Percentiles rank a stretch among this genome's conserved stretches.
Evolutionary conservation across 1,140 invertebrate genomes (phyloP).

Genomic region (Muscidifurax raptorellus): DNA sequence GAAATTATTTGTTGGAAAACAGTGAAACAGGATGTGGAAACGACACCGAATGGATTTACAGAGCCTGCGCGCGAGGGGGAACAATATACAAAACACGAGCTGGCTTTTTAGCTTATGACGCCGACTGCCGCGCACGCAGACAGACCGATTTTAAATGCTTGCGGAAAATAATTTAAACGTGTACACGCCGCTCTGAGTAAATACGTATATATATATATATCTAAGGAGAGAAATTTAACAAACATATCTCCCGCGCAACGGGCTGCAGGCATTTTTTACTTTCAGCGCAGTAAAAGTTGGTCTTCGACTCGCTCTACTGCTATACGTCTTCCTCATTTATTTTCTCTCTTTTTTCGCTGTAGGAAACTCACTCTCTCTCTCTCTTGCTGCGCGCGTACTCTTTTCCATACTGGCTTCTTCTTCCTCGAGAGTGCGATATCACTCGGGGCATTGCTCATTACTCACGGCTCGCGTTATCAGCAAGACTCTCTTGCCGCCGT

Average conservation of each 20-base stretch:
- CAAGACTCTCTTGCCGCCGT: constrained; percentile 54
- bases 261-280: constrained; percentile 55
- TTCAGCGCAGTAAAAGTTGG: constrained; percentile 74
- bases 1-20: constrained; percentile 76
- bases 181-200: no score
- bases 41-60: constrained; percentile 74
- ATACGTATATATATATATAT: no score
- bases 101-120: background rate
- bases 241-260: no score
- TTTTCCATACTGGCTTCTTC: constrained; percentile 59
- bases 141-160: background rate
- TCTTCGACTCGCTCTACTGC: constrained; percentile 59
- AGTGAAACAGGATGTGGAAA: constrained; percentile 76
- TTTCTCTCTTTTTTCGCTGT: constrained; percentile 5
- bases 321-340: constrained; percentile 11
- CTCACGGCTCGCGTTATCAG: constrained; percentile 72
- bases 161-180: background rate
- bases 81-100: background rate
- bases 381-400: constrained; percentile 48
- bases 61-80: constrained; percentile 13
- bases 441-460: constrained; percentile 75
- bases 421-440: constrained; percentile 71
- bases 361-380: constrained; percentile 9
- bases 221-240: no score
- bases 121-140: background rate